A percentile compares a stretch with the other conserved stretches of the same genome.
phyloP scores from a whole-genome alignment of 1,140 invertebrate genomes.

The Lasioglossum baleicum region DNA sequence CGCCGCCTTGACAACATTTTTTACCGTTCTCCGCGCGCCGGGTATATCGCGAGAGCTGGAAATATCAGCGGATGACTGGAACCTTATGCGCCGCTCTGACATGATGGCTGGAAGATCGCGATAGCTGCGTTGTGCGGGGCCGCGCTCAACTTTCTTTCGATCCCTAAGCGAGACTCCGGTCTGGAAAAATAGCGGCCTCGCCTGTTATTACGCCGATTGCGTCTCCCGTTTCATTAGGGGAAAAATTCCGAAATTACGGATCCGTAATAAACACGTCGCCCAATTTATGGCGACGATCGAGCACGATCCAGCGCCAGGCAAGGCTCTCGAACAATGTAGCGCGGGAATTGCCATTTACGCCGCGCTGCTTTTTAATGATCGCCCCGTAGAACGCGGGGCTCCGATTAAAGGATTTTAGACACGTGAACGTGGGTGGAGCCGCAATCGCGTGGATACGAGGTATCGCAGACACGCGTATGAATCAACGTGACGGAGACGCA shows the following conservation, averaged over 20 bases:
- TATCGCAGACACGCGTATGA: slow-evolving; percentile 13
- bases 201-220: slow-evolving; percentile 3
- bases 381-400: too few species aligned
- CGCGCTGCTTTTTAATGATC: too few species aligned
- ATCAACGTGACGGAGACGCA: background rate
- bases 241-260: background rate
- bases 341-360: too few species aligned
- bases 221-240: background rate
- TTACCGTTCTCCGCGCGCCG: slow-evolving; percentile 27
- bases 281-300: background rate
- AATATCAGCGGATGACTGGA: slow-evolving; percentile 58
- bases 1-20: slow-evolving; percentile 65
- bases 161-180: background rate
- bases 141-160: slow-evolving; percentile 12
- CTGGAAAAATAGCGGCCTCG: background rate
- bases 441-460: background rate
- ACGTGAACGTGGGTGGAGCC: background rate
- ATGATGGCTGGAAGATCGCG: slow-evolving; percentile 42
- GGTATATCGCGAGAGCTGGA: slow-evolving; percentile 41
- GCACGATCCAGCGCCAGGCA: too few species aligned
- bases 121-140: slow-evolving; percentile 11
- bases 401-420: background rate
- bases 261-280: background rate
- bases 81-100: slow-evolving; percentile 17
- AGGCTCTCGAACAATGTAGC: background rate